Conservation (phyloP, 2,113 vertebrate species). For the Callocephalon fimbriatum region DNA sequence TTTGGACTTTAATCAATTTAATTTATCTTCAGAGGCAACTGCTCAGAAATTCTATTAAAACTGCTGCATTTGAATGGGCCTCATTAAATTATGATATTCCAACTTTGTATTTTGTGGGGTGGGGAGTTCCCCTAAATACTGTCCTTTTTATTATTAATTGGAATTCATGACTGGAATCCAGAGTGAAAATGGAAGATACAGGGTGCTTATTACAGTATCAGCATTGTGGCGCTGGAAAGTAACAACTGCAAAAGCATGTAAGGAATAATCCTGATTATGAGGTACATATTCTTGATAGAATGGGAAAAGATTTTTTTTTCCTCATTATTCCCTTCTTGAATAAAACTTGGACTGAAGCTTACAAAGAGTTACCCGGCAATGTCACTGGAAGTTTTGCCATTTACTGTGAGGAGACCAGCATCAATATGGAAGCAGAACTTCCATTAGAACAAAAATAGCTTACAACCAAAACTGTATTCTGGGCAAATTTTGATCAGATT, state of each 20-base stretch:
- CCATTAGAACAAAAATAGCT: neutral
- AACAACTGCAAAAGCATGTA: neutral
- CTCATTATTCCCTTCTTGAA: neutral
- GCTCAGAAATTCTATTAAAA: constrained; percentile 24
- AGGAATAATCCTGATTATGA: neutral
- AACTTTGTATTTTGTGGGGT: neutral
- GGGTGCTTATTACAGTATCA: neutral
- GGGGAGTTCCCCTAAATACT: neutral
- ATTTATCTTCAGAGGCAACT: constrained; percentile 24
- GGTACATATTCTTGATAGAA: neutral
- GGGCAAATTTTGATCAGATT: neutral
- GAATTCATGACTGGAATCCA: neutral
- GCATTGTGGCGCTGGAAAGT: neutral
- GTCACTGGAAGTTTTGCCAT: neutral
- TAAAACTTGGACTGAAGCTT: neutral
- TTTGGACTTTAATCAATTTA: constrained; percentile 23
- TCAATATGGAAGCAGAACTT: neutral
- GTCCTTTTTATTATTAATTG: neutral
- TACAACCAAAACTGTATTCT: neutral
- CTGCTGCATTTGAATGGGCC: neutral
- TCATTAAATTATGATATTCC: neutral
- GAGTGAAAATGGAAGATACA: neutral
- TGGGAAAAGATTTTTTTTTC: neutral
- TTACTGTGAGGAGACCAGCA: neutral
- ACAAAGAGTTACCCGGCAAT: neutral